phyloP scores from a whole-genome alignment of 2,888 invertebrate genomes.

The Catotricha subobsoleta region DNA sequence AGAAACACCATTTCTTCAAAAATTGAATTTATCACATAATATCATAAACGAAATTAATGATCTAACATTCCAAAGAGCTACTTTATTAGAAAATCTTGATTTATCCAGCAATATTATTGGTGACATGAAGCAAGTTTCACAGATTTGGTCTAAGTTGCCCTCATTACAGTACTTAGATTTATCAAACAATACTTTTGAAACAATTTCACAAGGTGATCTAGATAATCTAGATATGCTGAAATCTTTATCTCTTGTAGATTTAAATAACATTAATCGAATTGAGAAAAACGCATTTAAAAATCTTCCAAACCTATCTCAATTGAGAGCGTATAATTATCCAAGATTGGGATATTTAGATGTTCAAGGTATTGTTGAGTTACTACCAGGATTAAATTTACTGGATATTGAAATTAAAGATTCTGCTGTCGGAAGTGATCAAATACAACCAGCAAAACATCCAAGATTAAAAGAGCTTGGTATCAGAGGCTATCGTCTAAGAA shows the following conservation, averaged over 20 bases:
- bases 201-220: conserved; percentile 60
- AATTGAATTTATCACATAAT: conserved; percentile 62
- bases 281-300: conserved; percentile 66
- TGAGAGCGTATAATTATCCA: conserved; percentile 59
- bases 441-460: conserved; percentile 62
- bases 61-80: conserved; percentile 57
- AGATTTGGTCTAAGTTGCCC: conserved; percentile 50
- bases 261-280: conserved; percentile 52
- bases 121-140: conserved; percentile 41
- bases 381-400: conserved; percentile 53
- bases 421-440: conserved; percentile 60
- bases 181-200: conserved; percentile 64
- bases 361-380: conserved; percentile 60
- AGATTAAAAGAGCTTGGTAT: conserved; percentile 55
- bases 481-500: conserved; percentile 53
- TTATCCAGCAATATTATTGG: conserved; percentile 51
- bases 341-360: conserved; percentile 68
- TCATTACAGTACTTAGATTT: conserved; percentile 58
- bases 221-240: conserved; percentile 47
- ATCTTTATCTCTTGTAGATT: conserved; percentile 44
- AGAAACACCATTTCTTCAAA: conserved; percentile 70
- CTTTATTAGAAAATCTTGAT: conserved; percentile 58
- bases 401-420: conserved; percentile 78
- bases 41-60: conserved; percentile 45
- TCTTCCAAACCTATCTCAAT: conserved; percentile 46